phyloP scores from a whole-genome alignment of 2,113 vertebrate species.

The Microcebus griseorufus region DNA sequence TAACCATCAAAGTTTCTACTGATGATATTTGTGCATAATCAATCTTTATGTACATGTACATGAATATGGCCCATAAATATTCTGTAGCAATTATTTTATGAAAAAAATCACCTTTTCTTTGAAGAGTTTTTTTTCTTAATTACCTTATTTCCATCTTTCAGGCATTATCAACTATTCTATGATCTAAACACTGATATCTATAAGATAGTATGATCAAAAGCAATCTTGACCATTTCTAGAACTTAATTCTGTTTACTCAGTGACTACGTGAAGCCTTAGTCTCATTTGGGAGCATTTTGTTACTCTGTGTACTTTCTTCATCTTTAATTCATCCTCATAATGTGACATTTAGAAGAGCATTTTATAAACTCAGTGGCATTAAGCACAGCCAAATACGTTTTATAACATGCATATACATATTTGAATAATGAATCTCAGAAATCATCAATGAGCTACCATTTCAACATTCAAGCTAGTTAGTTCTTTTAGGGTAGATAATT shows the following conservation, averaged over 20 bases:
- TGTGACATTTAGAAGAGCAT: constrained; percentile 48
- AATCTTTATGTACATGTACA: background rate
- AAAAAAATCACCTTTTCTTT: constrained; percentile 6
- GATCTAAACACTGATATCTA: background rate
- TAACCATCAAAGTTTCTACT: background rate
- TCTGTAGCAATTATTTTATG: background rate
- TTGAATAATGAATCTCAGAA: constrained; percentile 56
- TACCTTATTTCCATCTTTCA: background rate
- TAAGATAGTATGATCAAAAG: background rate
- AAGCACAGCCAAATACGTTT: constrained; percentile 16
- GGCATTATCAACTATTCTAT: background rate
- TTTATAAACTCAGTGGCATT: constrained; percentile 32
- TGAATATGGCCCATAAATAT: background rate
- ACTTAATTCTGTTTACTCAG: constrained; percentile 18
- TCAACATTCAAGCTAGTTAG: constrained; percentile 53
- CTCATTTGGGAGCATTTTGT: constrained; percentile 2
- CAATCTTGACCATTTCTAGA: background rate
- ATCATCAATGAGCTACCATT: constrained; percentile 8
- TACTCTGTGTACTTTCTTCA: constrained; percentile 13
- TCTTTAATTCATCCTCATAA: constrained; percentile 44
- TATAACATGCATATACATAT: background rate
- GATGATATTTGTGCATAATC: background rate
- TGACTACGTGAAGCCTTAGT: background rate
- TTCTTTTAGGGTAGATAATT: constrained; percentile 29
- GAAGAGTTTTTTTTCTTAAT: background rate